Evolutionary conservation across 2,888 invertebrate species (phyloP), one percentile per base, ranked within the genome.

Genomic region (Hypolimnas misippus): DNA sequence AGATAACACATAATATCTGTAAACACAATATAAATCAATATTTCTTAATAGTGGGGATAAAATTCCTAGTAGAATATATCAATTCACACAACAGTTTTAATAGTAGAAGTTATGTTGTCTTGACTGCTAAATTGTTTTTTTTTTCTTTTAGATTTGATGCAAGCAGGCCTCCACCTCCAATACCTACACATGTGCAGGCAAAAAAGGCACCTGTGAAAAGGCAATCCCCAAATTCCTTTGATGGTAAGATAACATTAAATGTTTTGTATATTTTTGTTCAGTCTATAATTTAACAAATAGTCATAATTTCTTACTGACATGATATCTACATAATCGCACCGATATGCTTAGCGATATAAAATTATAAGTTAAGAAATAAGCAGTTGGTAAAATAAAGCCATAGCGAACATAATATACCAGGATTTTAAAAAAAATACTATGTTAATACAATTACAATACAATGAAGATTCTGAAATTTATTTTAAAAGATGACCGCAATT

Each of bases 141-240:
- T n/a, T 46, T 19, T 25, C 17, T 73, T 53, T 68, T 51, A 88
- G 88, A 54, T 86, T 83, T 73, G 86, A 87, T 68, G 76, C 83
- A 1, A 81, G 76, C 29, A 77, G 72, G 53, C 89, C 89, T 7
- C 89, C 89, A 2, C 89, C 89, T 0, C 77, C 81, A 16, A 53
- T 85, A 21, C 75, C 76, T 5, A 51, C 64, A 50, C 71, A 63
- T 21, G 49, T 67, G 29, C 68, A 68, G 51, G 25, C 69, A 14
- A 72, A 67, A 63, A 78, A 63, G 69, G 70, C 70, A 40, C 57
- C 65, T 3, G n/a, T 70, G 0, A 86, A 84, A 70, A 73, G 83
- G 44, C 12, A 72, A 57, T 19, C 62, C 16, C 61, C 66, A 21
- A 76, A 72, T 33, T 57, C 65, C 7, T 42, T 53, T 56, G 78